Percentiles rank a stretch among this genome's conserved stretches.
phyloP scores from a whole-genome alignment of 64 coral and sea anemone species.

The Astreopora myriophthalma region DNA sequence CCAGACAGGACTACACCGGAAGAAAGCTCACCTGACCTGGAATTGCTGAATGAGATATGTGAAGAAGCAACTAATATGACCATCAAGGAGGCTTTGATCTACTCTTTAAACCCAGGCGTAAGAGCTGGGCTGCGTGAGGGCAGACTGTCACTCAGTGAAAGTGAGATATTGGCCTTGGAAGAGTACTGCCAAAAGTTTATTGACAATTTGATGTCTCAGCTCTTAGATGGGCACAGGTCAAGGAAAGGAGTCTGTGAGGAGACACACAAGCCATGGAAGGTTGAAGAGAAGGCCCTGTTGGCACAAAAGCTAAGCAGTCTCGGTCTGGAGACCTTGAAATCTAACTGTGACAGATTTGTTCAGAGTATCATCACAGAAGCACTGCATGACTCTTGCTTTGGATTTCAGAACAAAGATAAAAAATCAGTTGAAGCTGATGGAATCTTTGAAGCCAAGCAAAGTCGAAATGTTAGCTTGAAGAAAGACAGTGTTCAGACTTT shows the following conservation, averaged over 20 bases:
- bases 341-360: constrained; percentile 73
- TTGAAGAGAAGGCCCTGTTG: constrained; percentile 10
- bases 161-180: constrained; percentile 73
- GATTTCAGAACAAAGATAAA: neutral
- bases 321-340: constrained; percentile 39
- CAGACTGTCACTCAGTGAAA: constrained; percentile 64
- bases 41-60: constrained; percentile 81
- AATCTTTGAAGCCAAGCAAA: neutral
- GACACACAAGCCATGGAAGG: neutral
- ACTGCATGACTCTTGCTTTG: constrained; percentile 43
- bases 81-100: constrained; percentile 87
- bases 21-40: constrained; percentile 41
- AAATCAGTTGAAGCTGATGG: neutral
- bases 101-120: constrained; percentile 75
- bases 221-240: constrained; percentile 23
- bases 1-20: neutral
- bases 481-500: constrained; percentile 46
- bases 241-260: constrained; percentile 44
- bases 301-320: constrained; percentile 49
- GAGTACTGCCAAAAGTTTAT: constrained; percentile 84
- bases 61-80: constrained; percentile 94
- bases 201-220: constrained; percentile 39
- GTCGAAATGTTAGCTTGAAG: neutral
- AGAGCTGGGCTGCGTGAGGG: constrained; percentile 62
- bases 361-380: constrained; percentile 68